phyloP scores from a whole-genome alignment of 2,113 vertebrate species.

The Dicentrarchus labrax region DNA sequence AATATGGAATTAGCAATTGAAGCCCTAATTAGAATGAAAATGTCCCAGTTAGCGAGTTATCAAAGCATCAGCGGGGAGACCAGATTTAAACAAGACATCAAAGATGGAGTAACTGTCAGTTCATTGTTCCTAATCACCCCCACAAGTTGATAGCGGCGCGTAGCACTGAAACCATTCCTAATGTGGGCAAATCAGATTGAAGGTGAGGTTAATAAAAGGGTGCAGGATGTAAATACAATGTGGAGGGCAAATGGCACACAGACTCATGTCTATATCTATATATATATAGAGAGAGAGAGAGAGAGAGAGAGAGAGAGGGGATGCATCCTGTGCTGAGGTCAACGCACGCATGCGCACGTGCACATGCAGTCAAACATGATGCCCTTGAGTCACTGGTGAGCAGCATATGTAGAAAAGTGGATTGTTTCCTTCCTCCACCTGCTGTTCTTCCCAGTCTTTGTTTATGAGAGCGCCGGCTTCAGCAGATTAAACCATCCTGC shows the following conservation, averaged over 20 bases:
- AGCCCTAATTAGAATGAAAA: constrained; percentile 96
- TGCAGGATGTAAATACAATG: not conserved
- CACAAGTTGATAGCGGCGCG: constrained; percentile 12
- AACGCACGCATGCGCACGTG: not conserved
- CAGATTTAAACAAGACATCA: constrained; percentile 94
- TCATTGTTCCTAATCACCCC: constrained; percentile 65
- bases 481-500: constrained; percentile 26
- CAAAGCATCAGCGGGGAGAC: constrained; percentile 91
- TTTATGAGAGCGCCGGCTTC: constrained; percentile 8
- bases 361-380: not conserved
- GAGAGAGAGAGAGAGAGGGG: too few relatives aligned
- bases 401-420: constrained; percentile 12
- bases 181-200: not conserved
- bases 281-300: too few relatives aligned
- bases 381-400: constrained; percentile 49
- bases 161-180: not conserved
- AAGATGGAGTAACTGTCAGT: constrained; percentile 90
- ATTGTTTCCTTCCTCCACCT: constrained; percentile 38
- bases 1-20: constrained; percentile 94
- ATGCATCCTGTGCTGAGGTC: not conserved
- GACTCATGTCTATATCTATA: too few relatives aligned
- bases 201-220: constrained; percentile 7
- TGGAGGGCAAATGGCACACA: not conserved
- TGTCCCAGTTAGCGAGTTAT: constrained; percentile 96
- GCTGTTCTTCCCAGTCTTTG: constrained; percentile 15